These are phyloP conservation scores for Cassiopea xamachana DNA, from an alignment of 30 jellyfish, hydroid and myxozoan species.

Conservation along the genomic window DNA sequence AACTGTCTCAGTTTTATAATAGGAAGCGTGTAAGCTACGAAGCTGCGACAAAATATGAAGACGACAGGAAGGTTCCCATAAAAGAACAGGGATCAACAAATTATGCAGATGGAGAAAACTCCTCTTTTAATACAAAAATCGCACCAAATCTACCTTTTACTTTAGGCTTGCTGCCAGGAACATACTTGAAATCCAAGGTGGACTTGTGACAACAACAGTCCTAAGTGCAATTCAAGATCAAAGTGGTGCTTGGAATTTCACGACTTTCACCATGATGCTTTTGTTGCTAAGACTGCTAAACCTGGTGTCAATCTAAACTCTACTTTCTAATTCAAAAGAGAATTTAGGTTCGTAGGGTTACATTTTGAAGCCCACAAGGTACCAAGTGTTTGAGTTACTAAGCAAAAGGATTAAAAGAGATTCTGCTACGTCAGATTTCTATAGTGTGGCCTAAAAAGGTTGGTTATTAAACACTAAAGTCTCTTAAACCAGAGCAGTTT, in stretches of 20 bases:
- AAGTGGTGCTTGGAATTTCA: too few species aligned
- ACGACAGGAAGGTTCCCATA: neutral
- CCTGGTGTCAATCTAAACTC: neutral
- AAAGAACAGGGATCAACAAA: too few species aligned
- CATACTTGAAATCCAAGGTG: too few species aligned
- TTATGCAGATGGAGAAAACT: too few species aligned
- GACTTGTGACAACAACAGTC: too few species aligned
- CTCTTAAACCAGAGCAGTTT: neutral
- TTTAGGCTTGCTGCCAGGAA: too few species aligned
- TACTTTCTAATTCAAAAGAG: neutral
- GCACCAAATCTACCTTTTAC: too few species aligned
- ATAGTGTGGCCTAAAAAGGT: neutral
- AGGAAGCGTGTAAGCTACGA: too few species aligned
- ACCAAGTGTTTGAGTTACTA: neutral
- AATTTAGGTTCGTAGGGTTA: neutral
- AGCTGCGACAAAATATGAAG: neutral
- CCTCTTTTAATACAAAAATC: too few species aligned
- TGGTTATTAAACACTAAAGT: neutral
- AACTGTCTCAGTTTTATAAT: neutral
- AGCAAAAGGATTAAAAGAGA: neutral
- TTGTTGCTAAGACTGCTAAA: too few species aligned
- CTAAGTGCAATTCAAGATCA: too few species aligned
- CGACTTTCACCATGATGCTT: too few species aligned
- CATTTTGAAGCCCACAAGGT: slow-evolving; percentile 1
- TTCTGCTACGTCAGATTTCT: slow-evolving; percentile 8